Evolutionary conservation across 2,888 invertebrate genomes (phyloP).

Genomic region (Zygogramma bicolorata): DNA sequence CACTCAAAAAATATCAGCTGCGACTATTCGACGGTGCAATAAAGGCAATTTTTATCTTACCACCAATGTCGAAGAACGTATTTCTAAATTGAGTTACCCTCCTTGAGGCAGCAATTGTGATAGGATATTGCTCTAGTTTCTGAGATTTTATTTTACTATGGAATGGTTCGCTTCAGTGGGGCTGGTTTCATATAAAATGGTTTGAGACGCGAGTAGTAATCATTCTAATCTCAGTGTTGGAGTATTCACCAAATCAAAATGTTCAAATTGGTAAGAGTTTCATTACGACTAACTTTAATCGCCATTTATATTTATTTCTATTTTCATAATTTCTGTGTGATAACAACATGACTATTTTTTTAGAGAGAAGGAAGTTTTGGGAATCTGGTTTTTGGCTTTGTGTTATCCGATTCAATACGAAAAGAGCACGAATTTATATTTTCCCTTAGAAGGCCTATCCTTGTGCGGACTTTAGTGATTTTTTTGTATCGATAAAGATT

Average conservation of each 20-base stretch:
- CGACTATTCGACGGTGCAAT: not conserved
- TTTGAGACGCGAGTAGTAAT: not conserved
- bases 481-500: no score
- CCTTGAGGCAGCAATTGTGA: not conserved
- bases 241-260: conserved; percentile 13
- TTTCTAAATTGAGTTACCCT: not conserved
- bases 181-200: not conserved
- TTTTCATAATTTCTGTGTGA: no score
- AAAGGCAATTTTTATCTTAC: not conserved
- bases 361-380: no score
- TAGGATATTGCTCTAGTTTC: not conserved
- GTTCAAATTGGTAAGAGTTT: conserved; percentile 36
- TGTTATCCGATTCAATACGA: no score
- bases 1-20: conserved; percentile 3
- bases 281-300: no score
- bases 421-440: no score
- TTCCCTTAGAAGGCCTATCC: no score
- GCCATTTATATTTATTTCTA: no score
- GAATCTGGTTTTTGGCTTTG: no score
- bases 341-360: no score
- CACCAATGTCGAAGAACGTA: not conserved
- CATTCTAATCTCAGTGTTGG: not conserved
- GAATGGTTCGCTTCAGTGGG: not conserved
- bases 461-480: no score
- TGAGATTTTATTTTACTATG: not conserved